Conservation (phyloP, 2,888 invertebrate genomes). For the Pimpla rufipes region DNA sequence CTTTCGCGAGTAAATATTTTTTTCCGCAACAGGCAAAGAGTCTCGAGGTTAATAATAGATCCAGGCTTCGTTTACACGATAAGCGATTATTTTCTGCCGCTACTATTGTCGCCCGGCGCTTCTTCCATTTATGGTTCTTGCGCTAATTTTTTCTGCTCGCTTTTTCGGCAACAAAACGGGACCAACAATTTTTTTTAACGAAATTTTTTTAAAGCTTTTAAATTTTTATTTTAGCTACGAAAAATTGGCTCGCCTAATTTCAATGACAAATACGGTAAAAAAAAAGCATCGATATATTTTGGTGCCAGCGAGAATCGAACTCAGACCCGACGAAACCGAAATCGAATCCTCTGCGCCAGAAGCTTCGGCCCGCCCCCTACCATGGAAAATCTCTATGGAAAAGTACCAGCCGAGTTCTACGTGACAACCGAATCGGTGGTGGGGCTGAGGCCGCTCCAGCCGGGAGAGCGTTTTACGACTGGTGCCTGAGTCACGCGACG, state of each 20-base stretch:
- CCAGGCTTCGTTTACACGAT: not conserved
- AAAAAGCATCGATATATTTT: too few relatives aligned
- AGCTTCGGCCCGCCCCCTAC: not conserved
- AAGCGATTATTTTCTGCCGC: not conserved
- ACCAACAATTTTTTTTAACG: not conserved
- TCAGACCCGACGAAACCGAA: too few relatives aligned
- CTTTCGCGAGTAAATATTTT: not conserved
- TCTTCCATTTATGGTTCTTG: not conserved
- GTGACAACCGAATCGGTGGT: not conserved
- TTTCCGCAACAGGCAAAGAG: not conserved
- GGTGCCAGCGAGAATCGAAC: too few relatives aligned
- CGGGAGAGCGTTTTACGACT: not conserved
- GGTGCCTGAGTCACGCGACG: conserved; percentile 24
- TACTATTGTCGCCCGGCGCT: not conserved
- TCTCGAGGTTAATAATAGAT: not conserved
- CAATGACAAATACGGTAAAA: too few relatives aligned
- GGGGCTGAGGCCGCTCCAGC: not conserved
- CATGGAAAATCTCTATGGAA: conserved; percentile 38
- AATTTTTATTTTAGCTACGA: too few relatives aligned
- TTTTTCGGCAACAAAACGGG: not conserved
- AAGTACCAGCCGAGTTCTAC: conserved; percentile 30
- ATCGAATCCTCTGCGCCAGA: not conserved
- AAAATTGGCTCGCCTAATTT: too few relatives aligned
- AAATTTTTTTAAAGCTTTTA: not conserved
- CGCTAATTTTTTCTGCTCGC: not conserved